Conservation (phyloP, 2,797 vertebrate species). For the Schizopygopsis pylzovi region DNA sequence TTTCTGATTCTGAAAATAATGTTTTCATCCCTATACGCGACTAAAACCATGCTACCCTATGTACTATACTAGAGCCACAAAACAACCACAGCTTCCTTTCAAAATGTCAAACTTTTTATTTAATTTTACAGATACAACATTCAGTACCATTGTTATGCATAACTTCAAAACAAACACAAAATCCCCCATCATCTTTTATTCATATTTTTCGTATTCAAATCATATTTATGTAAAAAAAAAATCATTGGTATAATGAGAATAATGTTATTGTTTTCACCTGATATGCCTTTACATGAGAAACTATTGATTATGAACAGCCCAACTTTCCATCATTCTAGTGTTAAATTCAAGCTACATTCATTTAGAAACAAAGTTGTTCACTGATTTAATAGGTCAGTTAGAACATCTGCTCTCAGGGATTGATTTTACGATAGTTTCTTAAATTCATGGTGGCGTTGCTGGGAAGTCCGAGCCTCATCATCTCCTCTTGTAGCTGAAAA, state of each 20-base stretch:
- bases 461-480: not conserved
- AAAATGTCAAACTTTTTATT: not conserved
- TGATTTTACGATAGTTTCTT: not conserved
- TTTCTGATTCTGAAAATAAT: not conserved
- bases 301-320: not conserved
- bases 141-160: not conserved
- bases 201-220: not conserved
- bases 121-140: not conserved
- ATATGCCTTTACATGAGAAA: not conserved
- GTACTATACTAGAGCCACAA: not conserved
- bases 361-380: not conserved
- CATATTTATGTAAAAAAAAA: not conserved
- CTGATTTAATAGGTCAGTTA: not conserved
- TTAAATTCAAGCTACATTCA: not conserved
- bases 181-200: not conserved
- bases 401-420: not conserved
- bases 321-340: not conserved
- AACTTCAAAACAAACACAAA: not conserved
- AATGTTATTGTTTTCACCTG: not conserved
- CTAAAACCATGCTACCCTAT: too few species aligned
- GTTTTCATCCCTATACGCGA: not conserved
- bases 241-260: not conserved
- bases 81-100: not conserved
- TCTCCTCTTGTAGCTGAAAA: constrained; percentile 19
- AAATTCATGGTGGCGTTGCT: not conserved